Percentiles rank a stretch among this genome's conserved stretches.
Conservation (phyloP, 2,113 vertebrate genomes). For the Oreocharis arfaki region DNA sequence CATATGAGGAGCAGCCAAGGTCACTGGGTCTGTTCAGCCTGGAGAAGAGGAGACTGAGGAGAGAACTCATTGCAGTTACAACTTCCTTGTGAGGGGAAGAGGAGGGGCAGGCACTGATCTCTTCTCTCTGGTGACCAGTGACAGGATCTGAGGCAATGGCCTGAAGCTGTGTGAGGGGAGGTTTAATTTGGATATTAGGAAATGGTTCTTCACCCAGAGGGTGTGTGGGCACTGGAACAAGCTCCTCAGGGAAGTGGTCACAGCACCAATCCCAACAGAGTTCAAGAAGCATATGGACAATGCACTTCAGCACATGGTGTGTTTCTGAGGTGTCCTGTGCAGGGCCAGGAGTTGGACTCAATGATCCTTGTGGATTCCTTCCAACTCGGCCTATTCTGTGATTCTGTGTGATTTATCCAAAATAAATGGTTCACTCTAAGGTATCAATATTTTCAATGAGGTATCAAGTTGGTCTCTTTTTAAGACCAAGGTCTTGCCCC, state of each 20-base stretch:
- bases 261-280: neutral
- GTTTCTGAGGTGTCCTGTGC: neutral
- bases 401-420: neutral
- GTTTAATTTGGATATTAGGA: accelerated
- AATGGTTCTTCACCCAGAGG: neutral
- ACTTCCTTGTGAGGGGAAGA: neutral
- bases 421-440: neutral
- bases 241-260: neutral
- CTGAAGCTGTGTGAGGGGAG: neutral
- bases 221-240: neutral
- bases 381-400: neutral
- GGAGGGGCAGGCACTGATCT: neutral
- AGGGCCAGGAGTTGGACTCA: accelerated
- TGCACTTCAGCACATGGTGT: accelerated
- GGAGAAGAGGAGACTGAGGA: neutral
- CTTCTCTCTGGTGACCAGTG: neutral
- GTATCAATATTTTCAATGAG: neutral
- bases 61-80: neutral
- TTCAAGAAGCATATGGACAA: accelerated
- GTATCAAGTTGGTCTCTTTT: neutral
- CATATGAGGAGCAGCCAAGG: neutral
- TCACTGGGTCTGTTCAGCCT: neutral
- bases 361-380: neutral
- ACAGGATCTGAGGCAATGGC: accelerated
- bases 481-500: neutral